These are phyloP conservation scores for Koerneria pararmatus DNA, from an alignment of 2,888 invertebrate genomes.

Conservation along the genomic window DNA sequence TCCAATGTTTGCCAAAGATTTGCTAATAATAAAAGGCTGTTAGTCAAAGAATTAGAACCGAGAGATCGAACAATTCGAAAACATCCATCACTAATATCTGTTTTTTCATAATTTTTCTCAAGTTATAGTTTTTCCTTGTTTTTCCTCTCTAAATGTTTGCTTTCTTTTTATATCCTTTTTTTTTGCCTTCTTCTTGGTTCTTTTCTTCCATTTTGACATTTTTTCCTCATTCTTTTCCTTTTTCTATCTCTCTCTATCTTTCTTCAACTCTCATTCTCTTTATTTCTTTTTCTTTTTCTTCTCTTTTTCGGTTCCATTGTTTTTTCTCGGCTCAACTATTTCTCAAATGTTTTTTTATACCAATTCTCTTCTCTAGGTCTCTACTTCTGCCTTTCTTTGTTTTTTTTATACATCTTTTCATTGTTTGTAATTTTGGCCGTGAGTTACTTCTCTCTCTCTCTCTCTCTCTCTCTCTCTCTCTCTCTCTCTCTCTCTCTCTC, in stretches of 20 bases:
- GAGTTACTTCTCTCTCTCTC: not conserved
- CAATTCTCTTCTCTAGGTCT: constrained; percentile 23
- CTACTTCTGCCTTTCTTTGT: no score
- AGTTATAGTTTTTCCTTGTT: not conserved
- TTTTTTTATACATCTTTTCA: no score
- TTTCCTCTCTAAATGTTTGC: not conserved
- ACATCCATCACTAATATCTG: no score
- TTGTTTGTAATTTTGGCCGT: no score
- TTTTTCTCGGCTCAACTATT: constrained; percentile 28
- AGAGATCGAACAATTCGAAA: no score
- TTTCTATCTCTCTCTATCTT: constrained; percentile 11
- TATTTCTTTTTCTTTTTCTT: constrained; percentile 26
- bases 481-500: not conserved
- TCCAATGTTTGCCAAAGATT: no score
- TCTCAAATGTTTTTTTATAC: constrained; percentile 31
- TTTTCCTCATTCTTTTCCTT: constrained; percentile 23
- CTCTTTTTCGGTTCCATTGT: constrained; percentile 23
- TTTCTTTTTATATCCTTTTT: constrained; percentile 1
- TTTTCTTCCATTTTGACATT: constrained; percentile 18
- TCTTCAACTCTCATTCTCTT: constrained; percentile 29
- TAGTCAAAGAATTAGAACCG: no score
- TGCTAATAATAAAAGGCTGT: no score
- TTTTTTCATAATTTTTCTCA: no score
- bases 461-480: not conserved
- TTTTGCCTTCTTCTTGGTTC: constrained; percentile 12